phyloP scores from a whole-genome alignment of 1,140 invertebrate species.

The Vanessa tameamea region DNA sequence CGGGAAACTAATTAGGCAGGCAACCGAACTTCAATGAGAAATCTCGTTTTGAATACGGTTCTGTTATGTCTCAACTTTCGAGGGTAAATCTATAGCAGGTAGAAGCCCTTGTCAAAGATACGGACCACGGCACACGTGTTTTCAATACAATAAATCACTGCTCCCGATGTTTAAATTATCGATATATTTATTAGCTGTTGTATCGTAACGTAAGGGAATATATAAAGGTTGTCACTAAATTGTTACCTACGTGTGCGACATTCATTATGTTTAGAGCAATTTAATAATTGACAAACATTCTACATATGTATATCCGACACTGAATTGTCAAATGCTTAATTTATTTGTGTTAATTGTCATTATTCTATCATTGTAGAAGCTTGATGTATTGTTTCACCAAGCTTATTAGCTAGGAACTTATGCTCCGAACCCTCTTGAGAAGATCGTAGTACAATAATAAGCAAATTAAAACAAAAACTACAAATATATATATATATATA shows the following conservation, averaged over 20 bases:
- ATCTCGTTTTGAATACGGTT: slow-evolving; percentile 48
- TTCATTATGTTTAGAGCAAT: background rate
- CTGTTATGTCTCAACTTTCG: slow-evolving; percentile 34
- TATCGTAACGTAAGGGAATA: background rate
- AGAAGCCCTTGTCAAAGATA: slow-evolving; percentile 47
- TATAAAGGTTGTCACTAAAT: background rate
- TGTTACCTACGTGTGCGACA: background rate
- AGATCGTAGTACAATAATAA: no score
- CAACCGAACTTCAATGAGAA: slow-evolving; percentile 55
- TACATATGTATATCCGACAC: no score
- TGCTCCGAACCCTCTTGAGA: no score
- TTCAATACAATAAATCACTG: slow-evolving; percentile 48
- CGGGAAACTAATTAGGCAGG: slow-evolving; percentile 56
- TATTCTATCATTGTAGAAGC: no score
- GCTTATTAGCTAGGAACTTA: no score
- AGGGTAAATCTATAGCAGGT: slow-evolving; percentile 65
- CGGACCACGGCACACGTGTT: slow-evolving; percentile 45
- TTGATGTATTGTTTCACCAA: no score
- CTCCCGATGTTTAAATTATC: slow-evolving; percentile 1
- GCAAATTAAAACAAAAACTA: no score
- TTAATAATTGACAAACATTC: background rate
- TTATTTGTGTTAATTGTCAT: no score
- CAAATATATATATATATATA: background rate
- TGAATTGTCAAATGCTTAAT: no score
- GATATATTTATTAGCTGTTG: slow-evolving; percentile 1